phyloP scores from a whole-genome alignment of 2,797 vertebrate species.

The Anguilla megastoma region DNA sequence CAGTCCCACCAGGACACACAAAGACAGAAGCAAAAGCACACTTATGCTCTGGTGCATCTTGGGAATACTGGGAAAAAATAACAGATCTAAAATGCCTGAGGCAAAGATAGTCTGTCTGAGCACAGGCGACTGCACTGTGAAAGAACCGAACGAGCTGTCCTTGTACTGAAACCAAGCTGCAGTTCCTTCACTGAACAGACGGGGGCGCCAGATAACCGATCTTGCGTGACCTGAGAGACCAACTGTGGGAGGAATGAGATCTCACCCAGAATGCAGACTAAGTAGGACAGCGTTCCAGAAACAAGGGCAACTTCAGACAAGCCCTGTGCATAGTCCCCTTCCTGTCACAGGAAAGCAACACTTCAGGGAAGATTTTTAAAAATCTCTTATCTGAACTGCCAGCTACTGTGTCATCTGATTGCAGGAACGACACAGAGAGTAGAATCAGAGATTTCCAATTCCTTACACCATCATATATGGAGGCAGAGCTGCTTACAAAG shows the following conservation, averaged over 20 bases:
- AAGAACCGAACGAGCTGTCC: neutral
- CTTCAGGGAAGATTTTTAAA: neutral
- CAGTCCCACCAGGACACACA: neutral
- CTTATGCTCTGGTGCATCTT: neutral
- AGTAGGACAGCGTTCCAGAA: conserved; percentile 37
- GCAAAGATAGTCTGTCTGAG: neutral
- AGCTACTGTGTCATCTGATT: neutral
- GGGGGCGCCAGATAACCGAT: conserved; percentile 15
- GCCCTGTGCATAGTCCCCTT: neutral
- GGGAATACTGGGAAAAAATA: neutral
- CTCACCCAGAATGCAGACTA: conserved; percentile 13
- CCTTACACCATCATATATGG: neutral
- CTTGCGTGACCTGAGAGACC: neutral
- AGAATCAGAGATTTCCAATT: neutral
- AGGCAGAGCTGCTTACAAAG: neutral
- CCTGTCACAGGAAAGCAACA: neutral
- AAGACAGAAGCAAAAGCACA: neutral
- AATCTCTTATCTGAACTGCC: neutral
- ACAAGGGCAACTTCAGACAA: conserved; percentile 36
- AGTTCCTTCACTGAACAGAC: conserved; percentile 3
- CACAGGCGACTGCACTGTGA: too few relatives aligned
- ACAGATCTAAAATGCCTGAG: neutral
- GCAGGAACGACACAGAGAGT: neutral
- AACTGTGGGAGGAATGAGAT: neutral
- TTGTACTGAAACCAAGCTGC: conserved; percentile 2